Conservation (phyloP, 2,113 vertebrate genomes). For the Nannobrachium achirus region DNA sequence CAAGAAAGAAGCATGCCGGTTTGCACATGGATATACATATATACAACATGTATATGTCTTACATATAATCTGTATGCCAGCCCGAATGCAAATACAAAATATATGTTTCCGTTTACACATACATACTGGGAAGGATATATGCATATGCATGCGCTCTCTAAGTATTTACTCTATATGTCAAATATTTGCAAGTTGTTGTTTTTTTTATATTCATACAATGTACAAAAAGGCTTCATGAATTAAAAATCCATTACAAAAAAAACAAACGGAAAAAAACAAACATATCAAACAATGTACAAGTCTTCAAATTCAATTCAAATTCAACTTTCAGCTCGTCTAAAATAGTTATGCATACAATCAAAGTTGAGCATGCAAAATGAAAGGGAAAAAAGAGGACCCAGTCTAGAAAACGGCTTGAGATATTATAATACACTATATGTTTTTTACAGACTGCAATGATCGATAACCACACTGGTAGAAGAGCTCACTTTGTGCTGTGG, state of each 20-base stretch:
- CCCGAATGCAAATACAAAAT: slow-evolving; percentile 80
- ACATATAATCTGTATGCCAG: slow-evolving; percentile 81
- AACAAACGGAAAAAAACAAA: no score
- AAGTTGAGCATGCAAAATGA: slow-evolving; percentile 94
- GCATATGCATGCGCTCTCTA: slow-evolving; percentile 83
- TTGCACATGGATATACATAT: slow-evolving; percentile 86
- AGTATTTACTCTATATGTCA: slow-evolving; percentile 85
- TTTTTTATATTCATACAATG: slow-evolving; percentile 91
- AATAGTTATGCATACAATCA: slow-evolving; percentile 99
- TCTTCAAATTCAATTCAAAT: slow-evolving; percentile 98
- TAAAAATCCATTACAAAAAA: slow-evolving; percentile 99
- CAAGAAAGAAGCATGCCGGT: slow-evolving; percentile 98
- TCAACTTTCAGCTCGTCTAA: slow-evolving; percentile 96
- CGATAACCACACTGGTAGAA: slow-evolving; percentile 89
- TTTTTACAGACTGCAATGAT: slow-evolving; percentile 99
- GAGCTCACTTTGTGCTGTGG: slow-evolving; percentile 90
- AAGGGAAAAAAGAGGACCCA: slow-evolving; percentile 80
- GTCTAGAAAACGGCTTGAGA: slow-evolving; percentile 93
- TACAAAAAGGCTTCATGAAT: slow-evolving; percentile 99
- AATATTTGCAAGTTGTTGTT: slow-evolving; percentile 89
- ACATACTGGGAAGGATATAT: slow-evolving; percentile 84
- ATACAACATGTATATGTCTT: slow-evolving; percentile 83
- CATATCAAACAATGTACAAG: slow-evolving; percentile 99
- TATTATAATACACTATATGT: slow-evolving; percentile 99
- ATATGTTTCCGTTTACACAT: slow-evolving; percentile 80